Base-by-base conservation (phyloP, 2,888 invertebrate species). In the Creontiades dilutus region DNA sequence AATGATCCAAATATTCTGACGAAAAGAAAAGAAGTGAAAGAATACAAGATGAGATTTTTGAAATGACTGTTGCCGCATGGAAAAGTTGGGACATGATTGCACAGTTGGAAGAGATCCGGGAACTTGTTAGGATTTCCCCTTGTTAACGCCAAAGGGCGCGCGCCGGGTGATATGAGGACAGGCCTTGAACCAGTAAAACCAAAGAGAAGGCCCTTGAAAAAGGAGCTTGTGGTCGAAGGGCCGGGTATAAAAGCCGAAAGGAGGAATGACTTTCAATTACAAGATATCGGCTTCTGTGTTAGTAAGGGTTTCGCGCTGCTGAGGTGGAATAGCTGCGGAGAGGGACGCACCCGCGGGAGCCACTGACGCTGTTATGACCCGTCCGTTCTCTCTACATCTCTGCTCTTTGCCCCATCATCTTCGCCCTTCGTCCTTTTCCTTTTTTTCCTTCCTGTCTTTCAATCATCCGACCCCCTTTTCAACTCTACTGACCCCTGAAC, bases 241-340 rank as follows among this genome's bases (percentile, higher is more conserved):
- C 37, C 7, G 37, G 37, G 7, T 37, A 78, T 46, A 78, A 78
- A 78, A 78, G 78, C 16, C 12, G 82, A 52, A 13, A 82, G 82
- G 27, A 82, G 23, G 27, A 47, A 52, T 19, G 82, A 27, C 48
- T 82, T 82, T 82, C 82, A 82, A 82, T 82, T 82, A 82, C 82
- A 82, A 82, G 48, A 52, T 52, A 82, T 82, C 82, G 82, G 82
- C 82, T 52, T 52, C 37, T 37, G 23, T 52, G 52, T 19, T 2
- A 12, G 23, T 9, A 28, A 19, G 48, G 48, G 81, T 47, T 81
- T 76, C 76, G 28, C 28, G 76, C n/a, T 61, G 61, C 19, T 19
- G 61, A 61, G 61, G 61, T 61, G 76, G 78, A 37, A 37, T 37
- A 37, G 37, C 37, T 37, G 37, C n/a, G 23, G 27, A 27, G 82